Base-by-base conservation (phyloP, 64 coral and sea anemone species). In the Anthopleura sola region DNA sequence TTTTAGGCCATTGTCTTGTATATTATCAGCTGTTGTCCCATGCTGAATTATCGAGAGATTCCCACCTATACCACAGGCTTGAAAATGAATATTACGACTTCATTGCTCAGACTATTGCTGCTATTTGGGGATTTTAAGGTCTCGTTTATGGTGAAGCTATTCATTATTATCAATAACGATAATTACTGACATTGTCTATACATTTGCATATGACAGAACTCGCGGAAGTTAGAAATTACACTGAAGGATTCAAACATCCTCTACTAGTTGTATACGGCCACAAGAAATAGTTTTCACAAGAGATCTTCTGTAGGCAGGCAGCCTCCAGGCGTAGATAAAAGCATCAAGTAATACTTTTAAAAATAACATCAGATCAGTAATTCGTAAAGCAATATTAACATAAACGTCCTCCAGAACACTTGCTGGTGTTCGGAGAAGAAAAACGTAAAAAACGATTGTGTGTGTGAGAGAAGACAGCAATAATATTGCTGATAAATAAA, bases 281-380 rank as follows among this genome's bases (percentile, higher is more conserved):
- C 49, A 81, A 20, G 15, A 46, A 14, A 81, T 53, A 15, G 38
- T 81, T 40, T 32, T 15, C 7, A 81, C 37, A 13, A 53, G 39
- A 48, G 78, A 81, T 32, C 8, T 46, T 8, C 49, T 81, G 18
- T 88, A 84, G 33, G 78, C 81, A 5, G 94, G 90, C n/a, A 96
- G 50, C 17, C 94, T 85, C 94, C 94, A 96, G 0, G 90, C 94
- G 28, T 89, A 96, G 32, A 96, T 88, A 12, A 96, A 92, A 13
- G 90, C 94, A 60, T 96, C 94, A 0, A 83, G 36, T 0, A 78
- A 86, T 29, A 86, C 83, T 39, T 96, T 96, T 1, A 92, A 19
- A 56, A 96, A 96, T 85, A 96, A 75, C 55, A 92, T 86, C 38
- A 92, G 78, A 60, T 96, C 94, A 8, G 90, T 96, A 76, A 90